These are phyloP conservation scores for Rhamphomyia laevipes DNA, from an alignment of 2,888 invertebrate species.

Conservation along the genomic window DNA sequence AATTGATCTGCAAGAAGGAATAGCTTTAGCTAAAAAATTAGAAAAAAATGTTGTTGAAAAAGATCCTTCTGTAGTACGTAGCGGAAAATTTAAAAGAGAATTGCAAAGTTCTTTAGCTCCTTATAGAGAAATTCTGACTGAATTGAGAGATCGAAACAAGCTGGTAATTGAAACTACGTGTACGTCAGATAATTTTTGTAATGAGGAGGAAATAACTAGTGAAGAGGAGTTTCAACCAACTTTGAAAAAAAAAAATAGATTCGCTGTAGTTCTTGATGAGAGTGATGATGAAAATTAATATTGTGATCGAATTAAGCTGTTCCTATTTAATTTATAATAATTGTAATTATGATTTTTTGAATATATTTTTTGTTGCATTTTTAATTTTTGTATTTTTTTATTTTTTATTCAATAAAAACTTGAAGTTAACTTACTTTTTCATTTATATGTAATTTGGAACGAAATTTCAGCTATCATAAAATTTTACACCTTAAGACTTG, in stretches of 20 bases:
- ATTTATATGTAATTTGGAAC: not conserved
- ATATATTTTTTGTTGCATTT: not conserved
- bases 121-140: not conserved
- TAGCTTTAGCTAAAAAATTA: constrained; percentile 2
- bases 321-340: not conserved
- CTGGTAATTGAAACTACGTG: not conserved
- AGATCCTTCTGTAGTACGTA: constrained; percentile 1
- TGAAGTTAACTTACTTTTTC: not conserved
- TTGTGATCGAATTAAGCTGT: not conserved
- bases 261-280: constrained; percentile 2
- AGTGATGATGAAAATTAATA: constrained; percentile 1
- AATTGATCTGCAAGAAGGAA: not conserved
- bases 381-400: not conserved
- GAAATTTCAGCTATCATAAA: constrained; percentile 3
- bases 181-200: not conserved
- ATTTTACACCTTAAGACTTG: constrained; percentile 2
- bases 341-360: constrained; percentile 1
- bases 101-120: not conserved
- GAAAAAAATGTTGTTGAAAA: constrained; percentile 1
- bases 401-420: not conserved
- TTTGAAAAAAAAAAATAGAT: not conserved
- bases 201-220: constrained; percentile 1
- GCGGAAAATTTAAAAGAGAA: not conserved
- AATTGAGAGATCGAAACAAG: constrained; percentile 2
- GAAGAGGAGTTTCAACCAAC: constrained; percentile 1